Conservation (phyloP, 2,888 invertebrate genomes). For the Standfussiana lucernea region DNA sequence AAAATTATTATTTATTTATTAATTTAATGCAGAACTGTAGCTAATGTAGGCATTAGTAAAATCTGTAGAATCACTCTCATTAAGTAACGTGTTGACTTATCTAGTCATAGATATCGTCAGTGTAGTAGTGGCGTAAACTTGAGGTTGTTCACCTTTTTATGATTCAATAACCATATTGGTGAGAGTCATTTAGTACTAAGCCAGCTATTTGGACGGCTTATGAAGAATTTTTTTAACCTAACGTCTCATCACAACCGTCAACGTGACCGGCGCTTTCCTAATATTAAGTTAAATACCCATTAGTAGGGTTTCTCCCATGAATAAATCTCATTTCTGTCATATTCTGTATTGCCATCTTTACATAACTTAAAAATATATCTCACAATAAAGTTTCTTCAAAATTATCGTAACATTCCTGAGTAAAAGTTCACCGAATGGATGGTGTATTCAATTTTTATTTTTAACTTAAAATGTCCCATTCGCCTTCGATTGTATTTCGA, state of each 20-base stretch:
- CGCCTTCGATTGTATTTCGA: slow-evolving; percentile 10
- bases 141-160: slow-evolving; percentile 72
- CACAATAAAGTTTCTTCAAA: slow-evolving; percentile 3
- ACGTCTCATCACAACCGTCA: slow-evolving; percentile 15
- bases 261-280: slow-evolving; percentile 21
- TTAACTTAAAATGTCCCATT: neutral
- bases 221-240: slow-evolving; percentile 22
- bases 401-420: neutral
- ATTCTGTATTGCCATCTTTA: slow-evolving; percentile 22
- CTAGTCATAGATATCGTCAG: slow-evolving; percentile 51
- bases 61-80: slow-evolving; percentile 35
- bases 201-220: slow-evolving; percentile 38
- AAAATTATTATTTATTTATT: slow-evolving; percentile 14
- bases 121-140: slow-evolving; percentile 55
- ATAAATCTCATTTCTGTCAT: slow-evolving; percentile 30
- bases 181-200: slow-evolving; percentile 54
- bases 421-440: slow-evolving; percentile 3
- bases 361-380: slow-evolving; percentile 29
- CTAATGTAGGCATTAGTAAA: slow-evolving; percentile 14
- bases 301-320: slow-evolving; percentile 35
- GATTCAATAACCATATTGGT: slow-evolving; percentile 53
- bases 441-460: slow-evolving; percentile 5
- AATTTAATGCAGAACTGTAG: slow-evolving; percentile 9
- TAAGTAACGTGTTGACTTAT: slow-evolving; percentile 55
- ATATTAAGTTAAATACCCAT: slow-evolving; percentile 1